These are phyloP conservation scores for Dryobotodes eremita DNA, from an alignment of 2,888 invertebrate genomes.

Conservation along the genomic window DNA sequence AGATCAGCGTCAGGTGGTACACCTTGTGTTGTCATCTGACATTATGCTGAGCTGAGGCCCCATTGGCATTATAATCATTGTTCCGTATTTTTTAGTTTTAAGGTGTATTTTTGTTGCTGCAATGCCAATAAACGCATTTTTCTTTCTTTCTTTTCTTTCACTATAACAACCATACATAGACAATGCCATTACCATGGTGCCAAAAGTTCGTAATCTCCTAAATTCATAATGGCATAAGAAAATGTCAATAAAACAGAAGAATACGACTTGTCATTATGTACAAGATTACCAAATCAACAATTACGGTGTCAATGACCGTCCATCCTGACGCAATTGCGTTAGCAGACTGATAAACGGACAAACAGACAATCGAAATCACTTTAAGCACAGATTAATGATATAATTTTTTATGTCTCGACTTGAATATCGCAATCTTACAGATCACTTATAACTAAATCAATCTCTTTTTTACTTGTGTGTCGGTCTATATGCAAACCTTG, in stretches of 20 bases:
- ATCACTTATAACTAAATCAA: slow-evolving; percentile 38
- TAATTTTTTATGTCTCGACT: not conserved
- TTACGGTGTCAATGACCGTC: not conserved
- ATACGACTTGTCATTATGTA: not conserved
- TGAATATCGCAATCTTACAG: slow-evolving; percentile 10
- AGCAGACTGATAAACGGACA: not conserved
- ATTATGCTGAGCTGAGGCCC: too few relatives aligned
- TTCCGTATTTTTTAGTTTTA: too few relatives aligned
- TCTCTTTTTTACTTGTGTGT: not conserved
- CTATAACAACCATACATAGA: too few relatives aligned
- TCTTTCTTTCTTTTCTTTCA: too few relatives aligned
- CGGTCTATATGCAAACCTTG: slow-evolving; percentile 8
- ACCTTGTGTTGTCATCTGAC: too few relatives aligned
- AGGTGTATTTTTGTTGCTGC: too few relatives aligned
- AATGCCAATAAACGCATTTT: too few relatives aligned
- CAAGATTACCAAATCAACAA: not conserved
- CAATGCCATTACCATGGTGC: too few relatives aligned
- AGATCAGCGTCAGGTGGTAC: too few relatives aligned
- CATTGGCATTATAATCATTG: too few relatives aligned
- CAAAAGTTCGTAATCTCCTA: not conserved
- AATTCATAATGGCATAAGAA: too few relatives aligned
- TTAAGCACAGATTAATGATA: not conserved
- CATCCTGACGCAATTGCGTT: not conserved
- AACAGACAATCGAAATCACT: not conserved
- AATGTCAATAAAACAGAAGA: too few relatives aligned